These are phyloP conservation scores for Metellina segmentata DNA, from an alignment of 2,888 invertebrate genomes.

Conservation along the genomic window DNA sequence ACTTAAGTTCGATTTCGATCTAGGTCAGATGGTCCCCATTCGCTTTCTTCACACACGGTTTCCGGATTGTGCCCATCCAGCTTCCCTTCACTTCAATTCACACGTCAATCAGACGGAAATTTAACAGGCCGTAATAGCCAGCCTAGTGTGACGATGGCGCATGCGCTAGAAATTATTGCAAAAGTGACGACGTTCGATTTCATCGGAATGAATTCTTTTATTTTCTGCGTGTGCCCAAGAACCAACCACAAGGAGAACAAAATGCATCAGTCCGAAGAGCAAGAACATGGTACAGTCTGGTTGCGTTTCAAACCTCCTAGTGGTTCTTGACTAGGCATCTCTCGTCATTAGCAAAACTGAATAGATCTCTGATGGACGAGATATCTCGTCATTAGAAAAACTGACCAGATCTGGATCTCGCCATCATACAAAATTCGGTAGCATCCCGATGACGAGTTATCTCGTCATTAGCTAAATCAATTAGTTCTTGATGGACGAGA, in stretches of 20 bases:
- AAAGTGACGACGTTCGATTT: background rate
- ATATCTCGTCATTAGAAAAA: too few relatives aligned
- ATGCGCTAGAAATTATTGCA: background rate
- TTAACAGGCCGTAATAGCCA: constrained; percentile 69
- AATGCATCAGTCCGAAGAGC: background rate
- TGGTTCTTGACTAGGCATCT: too few relatives aligned
- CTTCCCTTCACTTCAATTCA: constrained; percentile 61
- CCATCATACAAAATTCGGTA: too few relatives aligned
- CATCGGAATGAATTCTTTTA: constrained; percentile 4
- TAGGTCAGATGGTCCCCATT: constrained; percentile 61
- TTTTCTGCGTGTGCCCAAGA: background rate
- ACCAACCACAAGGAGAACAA: background rate
- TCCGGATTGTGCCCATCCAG: constrained; percentile 39
- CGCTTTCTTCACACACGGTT: constrained; percentile 45
- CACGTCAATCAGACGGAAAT: constrained; percentile 58
- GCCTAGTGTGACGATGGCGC: constrained; percentile 29
- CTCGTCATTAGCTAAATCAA: too few relatives aligned
- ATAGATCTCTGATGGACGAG: too few relatives aligned
- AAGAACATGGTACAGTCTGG: background rate
- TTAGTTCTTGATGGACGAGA: too few relatives aligned
- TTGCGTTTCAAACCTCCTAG: background rate
- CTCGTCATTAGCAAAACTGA: too few relatives aligned
- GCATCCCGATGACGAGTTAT: too few relatives aligned
- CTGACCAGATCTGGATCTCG: too few relatives aligned
- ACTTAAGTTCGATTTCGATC: constrained; percentile 41